phyloP scores from a whole-genome alignment of 2,888 invertebrate species.

The Hirtodrosophila histrioides region DNA sequence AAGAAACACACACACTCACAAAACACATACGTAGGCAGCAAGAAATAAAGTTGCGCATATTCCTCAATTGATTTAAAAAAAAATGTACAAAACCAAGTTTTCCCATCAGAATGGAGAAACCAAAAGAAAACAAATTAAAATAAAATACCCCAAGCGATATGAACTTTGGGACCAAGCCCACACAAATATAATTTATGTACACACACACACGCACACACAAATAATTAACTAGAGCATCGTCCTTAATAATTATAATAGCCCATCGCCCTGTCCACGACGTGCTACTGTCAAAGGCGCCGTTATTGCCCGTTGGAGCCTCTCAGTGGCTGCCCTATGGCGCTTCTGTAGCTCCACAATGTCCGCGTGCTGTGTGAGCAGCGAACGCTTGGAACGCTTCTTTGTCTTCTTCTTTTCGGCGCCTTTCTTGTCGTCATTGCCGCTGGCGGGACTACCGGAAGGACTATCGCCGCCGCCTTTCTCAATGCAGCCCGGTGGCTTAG shows the following conservation, averaged over 20 bases:
- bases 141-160: slow-evolving; percentile 47
- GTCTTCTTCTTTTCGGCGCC: slow-evolving; percentile 30
- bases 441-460: background rate
- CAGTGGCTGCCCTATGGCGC: slow-evolving; percentile 5
- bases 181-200: slow-evolving; percentile 13
- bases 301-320: background rate
- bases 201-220: slow-evolving; percentile 4
- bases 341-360: slow-evolving; percentile 48
- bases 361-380: slow-evolving; percentile 40
- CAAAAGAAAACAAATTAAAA: slow-evolving; percentile 18
- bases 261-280: slow-evolving; percentile 34
- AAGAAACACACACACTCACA: slow-evolving; percentile 4
- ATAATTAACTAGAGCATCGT: background rate
- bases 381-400: slow-evolving; percentile 52
- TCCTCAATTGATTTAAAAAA: slow-evolving; percentile 34
- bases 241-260: background rate
- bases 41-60: slow-evolving; percentile 23
- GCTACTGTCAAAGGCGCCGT: slow-evolving; percentile 19
- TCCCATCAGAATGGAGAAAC: slow-evolving; percentile 10
- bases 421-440: background rate
- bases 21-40: background rate
- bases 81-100: slow-evolving; percentile 43
- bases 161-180: slow-evolving; percentile 51
- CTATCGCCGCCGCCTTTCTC: slow-evolving; percentile 2
- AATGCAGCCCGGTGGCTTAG: slow-evolving; percentile 18